Evolutionary conservation across 35 echinoderm and acorn worm genomes (phyloP).

Genomic region (Apostichopus californicus): DNA sequence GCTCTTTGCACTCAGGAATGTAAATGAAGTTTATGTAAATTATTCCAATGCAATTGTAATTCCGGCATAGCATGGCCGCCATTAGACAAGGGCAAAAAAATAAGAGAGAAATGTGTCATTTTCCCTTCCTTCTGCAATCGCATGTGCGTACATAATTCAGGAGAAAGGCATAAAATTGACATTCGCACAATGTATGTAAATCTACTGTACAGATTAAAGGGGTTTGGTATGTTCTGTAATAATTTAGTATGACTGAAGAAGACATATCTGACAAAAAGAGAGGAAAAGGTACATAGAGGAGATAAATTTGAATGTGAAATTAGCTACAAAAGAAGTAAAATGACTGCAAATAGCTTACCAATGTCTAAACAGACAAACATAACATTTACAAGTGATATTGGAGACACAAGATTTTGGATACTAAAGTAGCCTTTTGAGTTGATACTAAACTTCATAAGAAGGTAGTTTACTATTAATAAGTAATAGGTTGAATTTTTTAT

Average conservation of each 20-base stretch:
- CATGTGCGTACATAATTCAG: not conserved
- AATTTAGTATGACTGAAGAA: not conserved
- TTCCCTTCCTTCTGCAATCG: not conserved
- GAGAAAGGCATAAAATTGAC: not conserved
- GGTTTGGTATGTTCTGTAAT: not conserved
- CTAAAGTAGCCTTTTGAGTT: too few species aligned
- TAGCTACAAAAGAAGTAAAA: not conserved
- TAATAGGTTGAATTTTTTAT: too few species aligned
- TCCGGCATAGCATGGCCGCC: not conserved
- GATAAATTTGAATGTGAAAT: not conserved
- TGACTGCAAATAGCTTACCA: not conserved
- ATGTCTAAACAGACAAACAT: not conserved
- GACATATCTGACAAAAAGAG: not conserved
- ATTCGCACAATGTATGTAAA: not conserved
- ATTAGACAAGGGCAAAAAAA: not conserved
- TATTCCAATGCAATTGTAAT: not conserved
- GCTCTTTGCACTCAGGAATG: slow-evolving; percentile 19
- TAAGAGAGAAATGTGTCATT: not conserved
- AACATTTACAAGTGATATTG: not conserved
- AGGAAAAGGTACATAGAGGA: not conserved
- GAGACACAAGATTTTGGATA: not conserved
- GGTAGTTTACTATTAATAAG: too few species aligned
- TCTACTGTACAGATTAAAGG: not conserved
- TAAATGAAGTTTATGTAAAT: slow-evolving; percentile 21
- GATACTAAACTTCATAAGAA: too few species aligned